A percentile compares a stretch with the other conserved stretches of the same genome.
Conservation (phyloP, 2,113 vertebrate genomes). For the Heterocephalus glaber region DNA sequence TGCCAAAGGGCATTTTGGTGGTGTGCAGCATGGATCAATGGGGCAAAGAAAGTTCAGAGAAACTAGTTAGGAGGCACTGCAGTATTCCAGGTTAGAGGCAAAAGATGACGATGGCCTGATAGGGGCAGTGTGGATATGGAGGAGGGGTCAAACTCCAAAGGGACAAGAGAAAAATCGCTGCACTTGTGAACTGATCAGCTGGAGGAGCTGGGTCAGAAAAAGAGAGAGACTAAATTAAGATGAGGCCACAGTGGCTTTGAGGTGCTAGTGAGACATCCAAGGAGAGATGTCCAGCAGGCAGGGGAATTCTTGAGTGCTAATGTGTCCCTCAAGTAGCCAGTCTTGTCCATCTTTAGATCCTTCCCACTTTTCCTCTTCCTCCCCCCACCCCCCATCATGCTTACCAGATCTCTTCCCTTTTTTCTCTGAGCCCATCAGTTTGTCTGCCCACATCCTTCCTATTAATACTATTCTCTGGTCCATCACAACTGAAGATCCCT, state of each 20-base stretch:
- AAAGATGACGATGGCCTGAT: neutral
- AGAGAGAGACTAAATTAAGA: neutral
- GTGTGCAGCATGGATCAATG: neutral
- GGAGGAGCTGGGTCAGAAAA: neutral
- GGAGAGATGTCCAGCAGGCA: neutral
- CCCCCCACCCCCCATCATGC: neutral
- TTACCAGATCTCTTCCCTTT: constrained; percentile 17
- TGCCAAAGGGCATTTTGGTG: neutral
- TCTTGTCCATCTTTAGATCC: neutral
- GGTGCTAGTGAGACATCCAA: neutral
- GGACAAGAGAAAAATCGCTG: neutral
- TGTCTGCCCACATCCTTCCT: neutral
- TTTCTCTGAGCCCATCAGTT: neutral
- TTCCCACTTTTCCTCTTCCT: neutral
- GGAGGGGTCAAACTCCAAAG: neutral
- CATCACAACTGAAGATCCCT: neutral
- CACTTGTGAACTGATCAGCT: neutral
- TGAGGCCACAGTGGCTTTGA: neutral
- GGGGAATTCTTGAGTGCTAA: neutral
- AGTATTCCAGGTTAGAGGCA: neutral
- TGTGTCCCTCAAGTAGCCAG: neutral
- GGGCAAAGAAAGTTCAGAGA: neutral
- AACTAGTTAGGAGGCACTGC: neutral
- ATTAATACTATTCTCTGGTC: neutral
- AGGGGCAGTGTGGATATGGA: neutral